phyloP scores from a whole-genome alignment of 2,888 invertebrate genomes.

The Drosophila prostipennis region DNA sequence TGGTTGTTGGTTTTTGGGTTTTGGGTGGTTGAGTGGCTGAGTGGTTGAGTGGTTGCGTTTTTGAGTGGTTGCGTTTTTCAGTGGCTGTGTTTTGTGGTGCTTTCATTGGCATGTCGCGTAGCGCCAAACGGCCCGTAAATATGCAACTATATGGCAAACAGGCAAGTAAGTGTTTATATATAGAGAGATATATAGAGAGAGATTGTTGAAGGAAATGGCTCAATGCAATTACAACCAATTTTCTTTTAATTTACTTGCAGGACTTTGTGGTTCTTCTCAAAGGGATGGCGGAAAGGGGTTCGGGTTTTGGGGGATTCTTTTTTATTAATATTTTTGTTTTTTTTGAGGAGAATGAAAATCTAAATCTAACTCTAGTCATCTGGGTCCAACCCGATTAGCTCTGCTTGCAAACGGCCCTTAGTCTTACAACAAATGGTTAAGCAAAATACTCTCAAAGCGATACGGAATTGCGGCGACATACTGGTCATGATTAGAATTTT shows the following conservation, averaged over 20 bases:
- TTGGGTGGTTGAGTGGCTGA: conserved; percentile 3
- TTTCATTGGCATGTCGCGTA: conserved; percentile 47
- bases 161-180: conserved; percentile 58
- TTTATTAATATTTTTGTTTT: neutral
- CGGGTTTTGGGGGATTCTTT: neutral
- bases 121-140: conserved; percentile 66
- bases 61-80: conserved; percentile 3
- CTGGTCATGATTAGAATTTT: conserved; percentile 95
- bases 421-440: conserved; percentile 94
- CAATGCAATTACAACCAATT: conserved; percentile 53
- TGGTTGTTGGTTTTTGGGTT: conserved; percentile 9
- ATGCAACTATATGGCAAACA: conserved; percentile 70
- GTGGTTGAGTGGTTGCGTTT: conserved; percentile 14
- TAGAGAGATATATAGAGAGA: conserved; percentile 24
- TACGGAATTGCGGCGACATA: conserved; percentile 96
- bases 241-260: conserved; percentile 35
- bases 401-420: conserved; percentile 92
- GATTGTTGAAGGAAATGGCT: conserved; percentile 40
- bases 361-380: conserved; percentile 89
- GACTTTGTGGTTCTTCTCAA: conserved; percentile 22
- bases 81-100: conserved; percentile 27
- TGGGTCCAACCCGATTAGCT: conserved; percentile 93
- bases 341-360: conserved; percentile 44
- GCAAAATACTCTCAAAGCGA: conserved; percentile 94
- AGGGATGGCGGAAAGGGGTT: conserved; percentile 7